Percentiles rank a stretch among this genome's conserved stretches.
Evolutionary conservation across 2,797 vertebrate genomes (phyloP).

Genomic region (Acanthurus lineatus): DNA sequence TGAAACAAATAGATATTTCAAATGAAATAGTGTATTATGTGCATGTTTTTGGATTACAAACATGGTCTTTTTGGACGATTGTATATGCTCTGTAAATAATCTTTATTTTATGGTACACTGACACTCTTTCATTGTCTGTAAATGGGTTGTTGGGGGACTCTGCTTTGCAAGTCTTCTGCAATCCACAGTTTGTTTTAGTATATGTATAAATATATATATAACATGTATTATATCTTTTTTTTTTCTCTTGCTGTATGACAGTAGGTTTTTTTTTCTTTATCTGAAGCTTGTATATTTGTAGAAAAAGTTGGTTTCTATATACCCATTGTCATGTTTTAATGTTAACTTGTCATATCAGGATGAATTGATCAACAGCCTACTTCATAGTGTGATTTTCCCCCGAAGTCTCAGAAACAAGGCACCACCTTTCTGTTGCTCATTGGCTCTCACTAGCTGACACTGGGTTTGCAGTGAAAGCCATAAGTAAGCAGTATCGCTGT

Average conservation of each 20-base stretch:
- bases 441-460: constrained; percentile 29
- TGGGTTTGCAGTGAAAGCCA: constrained; percentile 29
- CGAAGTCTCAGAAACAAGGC: constrained; percentile 32
- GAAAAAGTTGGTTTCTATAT: constrained; percentile 65
- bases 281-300: constrained; percentile 84
- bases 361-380: constrained; percentile 39
- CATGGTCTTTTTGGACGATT: constrained; percentile 85
- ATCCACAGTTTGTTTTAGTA: constrained; percentile 76
- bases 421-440: neutral
- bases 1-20: constrained; percentile 85
- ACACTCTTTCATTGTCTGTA: constrained; percentile 70
- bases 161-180: constrained; percentile 71
- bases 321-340: constrained; percentile 56
- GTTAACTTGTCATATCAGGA: constrained; percentile 22
- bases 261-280: constrained; percentile 53
- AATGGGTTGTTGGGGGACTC: constrained; percentile 66
- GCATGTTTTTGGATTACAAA: constrained; percentile 85
- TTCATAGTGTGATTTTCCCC: constrained; percentile 24
- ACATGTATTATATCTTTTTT: constrained; percentile 64
- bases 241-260: constrained; percentile 72
- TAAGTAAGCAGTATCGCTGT: constrained; percentile 11
- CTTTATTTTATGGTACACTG: constrained; percentile 81
- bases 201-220: constrained; percentile 66
- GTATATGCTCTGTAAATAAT: constrained; percentile 90
- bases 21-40: constrained; percentile 86